A percentile compares a stretch with the other conserved stretches of the same genome.
These are phyloP conservation scores for Galemys pyrenaicus DNA, from an alignment of 2,113 vertebrate genomes.

Conservation along the genomic window DNA sequence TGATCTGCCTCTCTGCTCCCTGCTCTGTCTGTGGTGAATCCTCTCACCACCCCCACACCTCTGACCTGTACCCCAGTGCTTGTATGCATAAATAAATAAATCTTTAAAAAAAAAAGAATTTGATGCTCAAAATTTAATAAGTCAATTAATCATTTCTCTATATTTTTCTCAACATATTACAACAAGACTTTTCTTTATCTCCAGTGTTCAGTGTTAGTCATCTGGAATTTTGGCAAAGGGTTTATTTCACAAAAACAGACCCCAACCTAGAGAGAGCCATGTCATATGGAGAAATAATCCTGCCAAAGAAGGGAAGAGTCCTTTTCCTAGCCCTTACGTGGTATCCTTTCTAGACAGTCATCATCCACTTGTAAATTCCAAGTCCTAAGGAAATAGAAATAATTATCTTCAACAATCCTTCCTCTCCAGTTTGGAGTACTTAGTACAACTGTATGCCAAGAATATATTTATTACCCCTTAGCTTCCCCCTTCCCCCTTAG, in stretches of 20 bases:
- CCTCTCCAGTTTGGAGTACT: neutral
- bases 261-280: neutral
- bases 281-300: neutral
- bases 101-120: too few relatives aligned
- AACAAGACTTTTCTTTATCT: neutral
- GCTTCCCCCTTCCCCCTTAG: neutral
- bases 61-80: too few relatives aligned
- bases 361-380: neutral
- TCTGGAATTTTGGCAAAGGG: neutral
- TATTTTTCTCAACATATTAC: conserved; percentile 19
- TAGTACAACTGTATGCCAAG: neutral
- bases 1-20: too few relatives aligned
- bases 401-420: neutral
- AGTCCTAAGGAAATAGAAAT: conserved; percentile 51
- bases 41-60: too few relatives aligned
- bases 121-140: conserved; percentile 30
- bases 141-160: conserved; percentile 17
- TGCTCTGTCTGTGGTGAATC: too few relatives aligned
- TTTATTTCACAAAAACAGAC: conserved; percentile 49
- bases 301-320: neutral
- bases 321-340: conserved; percentile 34
- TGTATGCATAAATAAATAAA: too few relatives aligned
- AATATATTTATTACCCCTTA: conserved; percentile 2
- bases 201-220: neutral
- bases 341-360: neutral